Evolutionary conservation across 2,113 vertebrate species (phyloP).

Genomic region (Calidris pugnax): DNA sequence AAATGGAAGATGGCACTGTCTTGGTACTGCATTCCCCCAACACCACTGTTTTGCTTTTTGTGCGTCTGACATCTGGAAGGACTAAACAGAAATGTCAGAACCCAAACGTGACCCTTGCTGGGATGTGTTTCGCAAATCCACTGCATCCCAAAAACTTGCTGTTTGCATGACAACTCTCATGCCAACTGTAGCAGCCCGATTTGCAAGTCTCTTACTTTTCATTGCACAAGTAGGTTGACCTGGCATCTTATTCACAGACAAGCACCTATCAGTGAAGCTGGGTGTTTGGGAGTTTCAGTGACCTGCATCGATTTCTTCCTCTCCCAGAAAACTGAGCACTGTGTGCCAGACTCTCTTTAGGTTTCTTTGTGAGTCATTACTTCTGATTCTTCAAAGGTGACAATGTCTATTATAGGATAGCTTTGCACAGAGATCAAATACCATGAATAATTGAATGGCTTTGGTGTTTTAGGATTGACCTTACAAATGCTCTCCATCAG

Average conservation of each 20-base stretch:
- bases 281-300: not conserved
- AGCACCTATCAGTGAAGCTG: accelerated
- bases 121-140: not conserved
- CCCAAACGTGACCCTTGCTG: accelerated
- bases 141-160: not conserved
- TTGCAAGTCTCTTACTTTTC: not conserved
- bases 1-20: not conserved
- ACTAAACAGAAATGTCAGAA: not conserved
- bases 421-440: not conserved
- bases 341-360: not conserved
- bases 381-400: not conserved
- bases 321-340: not conserved
- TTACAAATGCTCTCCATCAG: not conserved
- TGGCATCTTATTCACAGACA: not conserved
- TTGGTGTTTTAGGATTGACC: not conserved
- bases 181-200: accelerated
- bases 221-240: too few relatives aligned
- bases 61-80: not conserved
- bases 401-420: not conserved
- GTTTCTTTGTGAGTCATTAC: not conserved
- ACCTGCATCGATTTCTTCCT: not conserved
- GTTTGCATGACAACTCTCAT: accelerated
- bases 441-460: not conserved
- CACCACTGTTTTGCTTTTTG: not conserved
- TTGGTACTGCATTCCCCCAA: accelerated